Conservation (phyloP, 2,888 invertebrate species). For the Erannis defoliaria region DNA sequence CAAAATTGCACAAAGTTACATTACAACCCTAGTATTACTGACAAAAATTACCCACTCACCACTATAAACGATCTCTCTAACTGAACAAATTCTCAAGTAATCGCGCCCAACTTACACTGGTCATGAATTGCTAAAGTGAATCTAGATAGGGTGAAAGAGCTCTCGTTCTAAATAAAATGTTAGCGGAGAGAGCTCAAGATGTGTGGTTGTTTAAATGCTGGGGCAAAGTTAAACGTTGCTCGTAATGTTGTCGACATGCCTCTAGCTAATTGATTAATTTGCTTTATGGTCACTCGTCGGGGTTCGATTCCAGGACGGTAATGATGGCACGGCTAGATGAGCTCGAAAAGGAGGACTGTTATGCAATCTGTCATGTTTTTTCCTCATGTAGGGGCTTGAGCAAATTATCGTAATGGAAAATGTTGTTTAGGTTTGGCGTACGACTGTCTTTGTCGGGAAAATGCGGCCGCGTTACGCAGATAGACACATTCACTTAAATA, state of each 20-base stretch:
- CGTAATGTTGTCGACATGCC: slow-evolving; percentile 85
- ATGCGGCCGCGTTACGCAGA: neutral
- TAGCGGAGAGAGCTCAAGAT: slow-evolving; percentile 26
- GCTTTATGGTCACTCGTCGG: slow-evolving; percentile 80
- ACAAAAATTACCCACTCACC: slow-evolving; percentile 64
- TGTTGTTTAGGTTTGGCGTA: slow-evolving; percentile 29
- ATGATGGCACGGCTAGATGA: slow-evolving; percentile 78
- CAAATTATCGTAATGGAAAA: slow-evolving; percentile 59
- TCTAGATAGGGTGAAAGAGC: slow-evolving; percentile 19
- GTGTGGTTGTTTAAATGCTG: slow-evolving; percentile 56
- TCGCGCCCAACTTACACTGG: slow-evolving; percentile 54
- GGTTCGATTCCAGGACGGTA: slow-evolving; percentile 77
- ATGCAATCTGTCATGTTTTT: slow-evolving; percentile 83
- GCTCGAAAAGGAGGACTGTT: slow-evolving; percentile 74
- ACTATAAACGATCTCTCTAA: slow-evolving; percentile 53
- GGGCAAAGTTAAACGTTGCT: slow-evolving; percentile 83
- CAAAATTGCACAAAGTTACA: slow-evolving; percentile 75
- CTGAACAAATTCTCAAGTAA: slow-evolving; percentile 30
- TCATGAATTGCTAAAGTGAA: slow-evolving; percentile 19
- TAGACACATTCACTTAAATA: no score
- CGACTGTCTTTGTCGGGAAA: neutral
- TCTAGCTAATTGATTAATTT: slow-evolving; percentile 86
- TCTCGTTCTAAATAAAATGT: slow-evolving; percentile 4
- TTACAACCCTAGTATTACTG: slow-evolving; percentile 66
- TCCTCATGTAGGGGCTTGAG: slow-evolving; percentile 54